Base-by-base conservation (phyloP, 2,888 invertebrate species). In the Caenorhabditis sp. region DNA sequence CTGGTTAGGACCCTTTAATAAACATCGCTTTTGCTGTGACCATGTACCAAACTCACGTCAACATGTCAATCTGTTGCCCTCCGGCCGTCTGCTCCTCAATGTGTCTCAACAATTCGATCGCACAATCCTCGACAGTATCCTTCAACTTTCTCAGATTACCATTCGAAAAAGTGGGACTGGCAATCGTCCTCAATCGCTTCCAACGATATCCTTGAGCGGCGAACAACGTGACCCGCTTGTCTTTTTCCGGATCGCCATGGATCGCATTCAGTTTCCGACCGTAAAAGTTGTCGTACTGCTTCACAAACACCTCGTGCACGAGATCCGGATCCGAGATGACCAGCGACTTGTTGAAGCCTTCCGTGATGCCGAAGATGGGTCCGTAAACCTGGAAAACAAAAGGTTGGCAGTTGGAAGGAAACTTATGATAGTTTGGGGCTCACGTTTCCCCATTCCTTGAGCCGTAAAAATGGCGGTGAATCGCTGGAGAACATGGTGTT, bases 121-220 rank as follows among this genome's bases (percentile, higher is more conserved):
- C 71, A 5, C 65, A 74, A 27, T 77, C 74, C 37, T 81, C 81
- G 1, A 81, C 68, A n/a, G 74, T 79, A 6, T 27, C 30, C 41
- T 20, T 41, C 15, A 90, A 89, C 84, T 88, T 87, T 81, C 90
- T 90, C 85, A 92, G 89, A 84, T 90, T 91, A 26, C 88, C 77
- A 17, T 89, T 86, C 26, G 90, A 90, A 81, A 92, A 91, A 2
- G 90, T 90, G 1, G 91, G 91, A 30, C 90, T 90, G 8, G 90
- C 87, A 15, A 90, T 88, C 13, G 89, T 86, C 20, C 92, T 83
- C 15, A 91, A 89, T n/a, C 91, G 86, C 80, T 91, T 91, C 92
- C 92, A 92, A 24, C 90, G 84, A 35, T 89, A 86, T 17, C 90
- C 90, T 1, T 89, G 84, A 9, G 56, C 89, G 84, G 87, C 86